Conservation (phyloP, 2,888 invertebrate genomes). For the Neoitamus cyanurus region DNA sequence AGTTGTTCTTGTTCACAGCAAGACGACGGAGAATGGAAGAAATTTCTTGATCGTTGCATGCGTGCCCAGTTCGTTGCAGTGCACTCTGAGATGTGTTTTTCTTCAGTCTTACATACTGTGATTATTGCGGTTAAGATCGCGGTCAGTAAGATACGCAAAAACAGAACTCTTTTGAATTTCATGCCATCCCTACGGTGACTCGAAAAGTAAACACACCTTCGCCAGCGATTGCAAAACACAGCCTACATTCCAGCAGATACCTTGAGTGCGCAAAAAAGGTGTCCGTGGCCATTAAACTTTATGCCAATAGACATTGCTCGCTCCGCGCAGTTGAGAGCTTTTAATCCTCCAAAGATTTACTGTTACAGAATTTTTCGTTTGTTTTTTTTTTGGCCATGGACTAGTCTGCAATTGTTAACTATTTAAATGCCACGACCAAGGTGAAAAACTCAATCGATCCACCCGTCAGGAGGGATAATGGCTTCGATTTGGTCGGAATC, state of each 20-base stretch:
- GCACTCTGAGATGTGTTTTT: background rate
- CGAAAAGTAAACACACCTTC: background rate
- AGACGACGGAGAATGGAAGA: background rate
- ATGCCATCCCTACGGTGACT: background rate
- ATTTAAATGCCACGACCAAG: constrained; percentile 5
- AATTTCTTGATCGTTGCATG: background rate
- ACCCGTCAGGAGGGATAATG: background rate
- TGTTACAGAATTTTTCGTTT: background rate
- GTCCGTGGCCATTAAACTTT: background rate
- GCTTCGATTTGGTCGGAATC: background rate
- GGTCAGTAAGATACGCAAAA: background rate
- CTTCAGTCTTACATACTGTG: background rate
- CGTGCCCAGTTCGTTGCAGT: background rate
- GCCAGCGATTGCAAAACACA: background rate
- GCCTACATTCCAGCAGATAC: background rate
- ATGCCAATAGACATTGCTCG: background rate
- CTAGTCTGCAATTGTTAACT: background rate
- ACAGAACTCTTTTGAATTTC: background rate
- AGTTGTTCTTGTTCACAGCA: background rate
- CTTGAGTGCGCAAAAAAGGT: background rate
- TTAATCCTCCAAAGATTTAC: background rate
- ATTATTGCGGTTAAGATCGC: background rate
- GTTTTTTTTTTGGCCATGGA: background rate
- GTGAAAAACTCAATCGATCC: background rate
- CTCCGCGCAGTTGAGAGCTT: background rate